phyloP scores from a whole-genome alignment of 2,113 vertebrate genomes.

The Verasper variegatus region DNA sequence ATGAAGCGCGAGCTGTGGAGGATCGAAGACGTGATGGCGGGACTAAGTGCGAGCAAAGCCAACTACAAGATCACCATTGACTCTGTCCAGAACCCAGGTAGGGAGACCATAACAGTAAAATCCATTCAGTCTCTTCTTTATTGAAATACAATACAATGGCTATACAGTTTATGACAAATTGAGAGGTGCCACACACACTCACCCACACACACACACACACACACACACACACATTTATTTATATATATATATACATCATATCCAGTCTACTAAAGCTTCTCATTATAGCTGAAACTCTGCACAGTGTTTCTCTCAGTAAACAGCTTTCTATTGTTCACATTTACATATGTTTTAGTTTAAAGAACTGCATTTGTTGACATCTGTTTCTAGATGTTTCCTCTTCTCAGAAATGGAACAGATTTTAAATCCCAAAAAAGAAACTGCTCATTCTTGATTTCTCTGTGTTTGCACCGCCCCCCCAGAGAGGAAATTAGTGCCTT shows the following conservation, averaged over 20 bases:
- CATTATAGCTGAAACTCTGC: too few relatives aligned
- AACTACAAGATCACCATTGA: constrained; percentile 92
- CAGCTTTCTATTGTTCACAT: too few relatives aligned
- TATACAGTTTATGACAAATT: background rate
- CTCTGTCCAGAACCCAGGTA: constrained; percentile 95
- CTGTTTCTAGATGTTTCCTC: background rate
- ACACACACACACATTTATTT: too few relatives aligned
- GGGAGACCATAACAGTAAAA: constrained; percentile 13
- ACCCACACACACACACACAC: too few relatives aligned
- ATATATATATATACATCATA: too few relatives aligned
- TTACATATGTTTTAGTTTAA: background rate
- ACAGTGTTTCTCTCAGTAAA: too few relatives aligned
- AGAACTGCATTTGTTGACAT: too few relatives aligned
- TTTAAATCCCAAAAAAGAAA: background rate
- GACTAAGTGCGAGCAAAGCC: constrained; percentile 91
- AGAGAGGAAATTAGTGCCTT: constrained; percentile 98
- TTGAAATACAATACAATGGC: background rate
- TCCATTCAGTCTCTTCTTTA: background rate
- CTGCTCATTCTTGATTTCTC: background rate
- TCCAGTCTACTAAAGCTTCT: too few relatives aligned
- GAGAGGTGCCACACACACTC: too few relatives aligned
- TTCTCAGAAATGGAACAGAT: background rate
- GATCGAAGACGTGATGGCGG: constrained; percentile 95
- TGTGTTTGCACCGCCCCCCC: background rate
- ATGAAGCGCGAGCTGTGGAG: constrained; percentile 96